Conservation (phyloP, 1,140 invertebrate species). For the Trachymyrmex septentrionalis region DNA sequence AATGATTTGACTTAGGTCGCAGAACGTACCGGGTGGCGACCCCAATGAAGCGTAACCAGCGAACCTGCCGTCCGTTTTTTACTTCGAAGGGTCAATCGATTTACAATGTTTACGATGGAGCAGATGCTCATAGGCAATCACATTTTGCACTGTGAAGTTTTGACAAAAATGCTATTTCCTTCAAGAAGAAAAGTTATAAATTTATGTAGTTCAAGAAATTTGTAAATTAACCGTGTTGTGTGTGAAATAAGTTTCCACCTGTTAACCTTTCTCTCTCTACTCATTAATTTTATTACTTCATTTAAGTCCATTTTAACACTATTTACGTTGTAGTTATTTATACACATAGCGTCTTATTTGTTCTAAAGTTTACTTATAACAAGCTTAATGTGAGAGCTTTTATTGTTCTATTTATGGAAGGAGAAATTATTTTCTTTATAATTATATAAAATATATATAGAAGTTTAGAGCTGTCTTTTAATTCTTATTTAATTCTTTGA, state of each 20-base stretch:
- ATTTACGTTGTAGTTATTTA: not conserved
- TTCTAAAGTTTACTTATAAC: not conserved
- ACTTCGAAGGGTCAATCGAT: constrained; percentile 45
- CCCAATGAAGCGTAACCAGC: constrained; percentile 40
- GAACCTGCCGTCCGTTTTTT: constrained; percentile 36
- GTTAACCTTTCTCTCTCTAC: constrained; percentile 1
- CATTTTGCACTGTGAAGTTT: not conserved
- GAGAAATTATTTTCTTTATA: not conserved
- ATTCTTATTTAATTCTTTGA: not conserved
- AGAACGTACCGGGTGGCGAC: constrained; percentile 43
- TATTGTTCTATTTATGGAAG: not conserved
- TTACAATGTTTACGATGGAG: constrained; percentile 48
- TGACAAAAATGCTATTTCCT: not conserved
- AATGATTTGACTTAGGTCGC: constrained; percentile 55
- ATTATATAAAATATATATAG: not conserved
- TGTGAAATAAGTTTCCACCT: not conserved
- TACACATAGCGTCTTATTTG: not conserved
- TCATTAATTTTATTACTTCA: constrained; percentile 12
- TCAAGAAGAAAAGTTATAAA: not conserved
- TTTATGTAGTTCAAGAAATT: not conserved
- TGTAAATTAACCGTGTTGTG: not conserved
- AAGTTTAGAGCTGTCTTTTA: not conserved
- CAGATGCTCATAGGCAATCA: constrained; percentile 9
- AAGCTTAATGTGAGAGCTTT: not conserved
- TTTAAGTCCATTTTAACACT: not conserved